These are phyloP conservation scores for Dicrurus megarhynchus DNA, from an alignment of 2,113 vertebrate genomes.

Conservation along the genomic window DNA sequence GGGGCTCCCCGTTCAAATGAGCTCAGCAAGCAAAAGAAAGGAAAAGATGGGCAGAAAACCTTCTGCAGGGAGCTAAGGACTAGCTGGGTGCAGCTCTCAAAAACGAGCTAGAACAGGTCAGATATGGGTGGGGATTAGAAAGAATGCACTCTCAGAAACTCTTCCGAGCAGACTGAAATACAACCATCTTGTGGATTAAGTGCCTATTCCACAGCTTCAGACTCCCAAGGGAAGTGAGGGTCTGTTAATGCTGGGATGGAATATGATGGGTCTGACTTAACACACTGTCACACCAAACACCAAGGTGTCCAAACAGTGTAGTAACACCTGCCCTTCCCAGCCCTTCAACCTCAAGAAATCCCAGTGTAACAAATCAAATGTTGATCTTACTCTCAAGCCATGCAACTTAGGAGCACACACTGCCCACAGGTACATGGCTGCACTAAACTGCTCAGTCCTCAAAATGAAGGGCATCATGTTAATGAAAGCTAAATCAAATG, in stretches of 20 bases:
- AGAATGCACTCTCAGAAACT: conserved; percentile 44
- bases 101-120: conserved; percentile 54
- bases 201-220: not conserved
- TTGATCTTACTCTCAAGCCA: not conserved
- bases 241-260: not conserved
- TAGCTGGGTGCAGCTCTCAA: conserved; percentile 19
- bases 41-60: conserved; percentile 16
- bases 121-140: conserved; percentile 45
- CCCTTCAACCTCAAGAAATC: not conserved
- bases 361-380: not conserved
- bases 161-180: not conserved
- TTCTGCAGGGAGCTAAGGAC: not conserved
- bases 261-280: not conserved
- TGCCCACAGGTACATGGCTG: not conserved
- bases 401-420: not conserved
- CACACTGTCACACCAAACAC: not conserved
- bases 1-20: not conserved
- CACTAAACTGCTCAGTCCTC: not conserved
- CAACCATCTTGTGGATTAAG: not conserved
- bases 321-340: not conserved
- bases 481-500: not conserved
- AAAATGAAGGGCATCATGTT: not conserved
- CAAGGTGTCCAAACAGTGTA: not conserved
- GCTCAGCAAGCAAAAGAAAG: not conserved
- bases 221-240: not conserved